Conservation (phyloP, 2,888 invertebrate species). For the Siphlonurus alternatus region DNA sequence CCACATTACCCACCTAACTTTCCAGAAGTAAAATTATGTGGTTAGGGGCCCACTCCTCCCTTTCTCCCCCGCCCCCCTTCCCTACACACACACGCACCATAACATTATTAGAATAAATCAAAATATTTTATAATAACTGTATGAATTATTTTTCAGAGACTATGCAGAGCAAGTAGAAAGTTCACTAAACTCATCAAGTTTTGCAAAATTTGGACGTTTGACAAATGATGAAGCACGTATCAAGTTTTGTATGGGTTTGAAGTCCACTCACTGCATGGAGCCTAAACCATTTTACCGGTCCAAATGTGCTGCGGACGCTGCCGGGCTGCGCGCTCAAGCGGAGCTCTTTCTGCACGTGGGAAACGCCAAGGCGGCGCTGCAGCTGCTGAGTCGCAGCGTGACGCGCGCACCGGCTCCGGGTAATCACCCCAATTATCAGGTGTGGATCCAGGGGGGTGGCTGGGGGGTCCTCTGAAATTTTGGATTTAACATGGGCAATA, state of each 20-base stretch:
- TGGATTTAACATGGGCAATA: background rate
- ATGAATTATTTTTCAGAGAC: slow-evolving; percentile 29
- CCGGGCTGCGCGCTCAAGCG: slow-evolving; percentile 41
- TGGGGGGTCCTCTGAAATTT: too few relatives aligned
- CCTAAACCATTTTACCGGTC: slow-evolving; percentile 33
- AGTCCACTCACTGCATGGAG: slow-evolving; percentile 1
- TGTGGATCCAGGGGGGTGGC: too few relatives aligned
- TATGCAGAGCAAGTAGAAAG: slow-evolving; percentile 42
- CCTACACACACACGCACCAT: too few relatives aligned
- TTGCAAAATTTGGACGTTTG: slow-evolving; percentile 37
- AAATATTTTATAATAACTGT: too few relatives aligned
- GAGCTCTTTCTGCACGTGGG: slow-evolving; percentile 36
- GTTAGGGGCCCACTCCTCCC: too few relatives aligned
- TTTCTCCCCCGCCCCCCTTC: too few relatives aligned
- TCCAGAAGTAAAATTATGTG: too few relatives aligned
- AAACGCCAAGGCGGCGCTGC: slow-evolving; percentile 38
- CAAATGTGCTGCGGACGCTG: slow-evolving; percentile 45
- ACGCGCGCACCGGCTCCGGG: slow-evolving; percentile 50
- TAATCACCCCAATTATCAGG: slow-evolving; percentile 20
- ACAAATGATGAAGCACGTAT: slow-evolving; percentile 33
- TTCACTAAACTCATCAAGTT: slow-evolving; percentile 38
- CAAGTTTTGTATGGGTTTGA: slow-evolving; percentile 6
- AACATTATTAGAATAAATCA: too few relatives aligned
- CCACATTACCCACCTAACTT: too few relatives aligned
- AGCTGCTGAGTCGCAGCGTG: slow-evolving; percentile 52